Conservation (phyloP, 2,797 vertebrate species). For the Sebastiscus albofasciatus region DNA sequence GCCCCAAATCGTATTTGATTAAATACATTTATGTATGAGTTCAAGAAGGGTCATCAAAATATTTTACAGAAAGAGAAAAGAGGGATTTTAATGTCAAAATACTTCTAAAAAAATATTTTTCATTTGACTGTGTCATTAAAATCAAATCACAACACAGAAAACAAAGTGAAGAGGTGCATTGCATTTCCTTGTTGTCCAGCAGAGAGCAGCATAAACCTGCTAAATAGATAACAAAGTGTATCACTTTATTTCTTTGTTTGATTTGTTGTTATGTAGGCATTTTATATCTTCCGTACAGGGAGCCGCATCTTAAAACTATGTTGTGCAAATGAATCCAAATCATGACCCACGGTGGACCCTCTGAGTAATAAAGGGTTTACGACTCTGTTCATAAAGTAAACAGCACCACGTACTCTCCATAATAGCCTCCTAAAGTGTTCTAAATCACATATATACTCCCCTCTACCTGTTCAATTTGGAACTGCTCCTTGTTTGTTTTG, state of each 20-base stretch:
- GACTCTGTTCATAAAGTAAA: not conserved
- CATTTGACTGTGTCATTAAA: not conserved
- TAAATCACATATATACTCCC: not conserved
- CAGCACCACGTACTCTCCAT: not conserved
- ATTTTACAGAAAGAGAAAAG: not conserved
- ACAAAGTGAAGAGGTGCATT: not conserved
- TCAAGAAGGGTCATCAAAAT: not conserved
- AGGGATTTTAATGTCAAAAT: not conserved
- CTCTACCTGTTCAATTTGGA: conserved; percentile 19
- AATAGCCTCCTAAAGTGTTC: not conserved
- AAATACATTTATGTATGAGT: not conserved
- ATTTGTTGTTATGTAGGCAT: not conserved
- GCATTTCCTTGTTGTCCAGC: not conserved
- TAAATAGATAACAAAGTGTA: too few species aligned
- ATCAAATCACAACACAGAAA: not conserved
- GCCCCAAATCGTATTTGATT: not conserved
- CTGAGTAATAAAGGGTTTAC: not conserved
- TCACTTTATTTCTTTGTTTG: not conserved
- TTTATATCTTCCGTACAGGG: not conserved
- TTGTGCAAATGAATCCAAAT: not conserved
- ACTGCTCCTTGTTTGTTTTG: not conserved
- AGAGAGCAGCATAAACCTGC: not conserved
- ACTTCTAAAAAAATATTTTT: not conserved
- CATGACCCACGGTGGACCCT: not conserved
- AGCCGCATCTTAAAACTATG: not conserved